phyloP scores from a whole-genome alignment of 2,113 vertebrate species.

The Pantherophis guttatus region DNA sequence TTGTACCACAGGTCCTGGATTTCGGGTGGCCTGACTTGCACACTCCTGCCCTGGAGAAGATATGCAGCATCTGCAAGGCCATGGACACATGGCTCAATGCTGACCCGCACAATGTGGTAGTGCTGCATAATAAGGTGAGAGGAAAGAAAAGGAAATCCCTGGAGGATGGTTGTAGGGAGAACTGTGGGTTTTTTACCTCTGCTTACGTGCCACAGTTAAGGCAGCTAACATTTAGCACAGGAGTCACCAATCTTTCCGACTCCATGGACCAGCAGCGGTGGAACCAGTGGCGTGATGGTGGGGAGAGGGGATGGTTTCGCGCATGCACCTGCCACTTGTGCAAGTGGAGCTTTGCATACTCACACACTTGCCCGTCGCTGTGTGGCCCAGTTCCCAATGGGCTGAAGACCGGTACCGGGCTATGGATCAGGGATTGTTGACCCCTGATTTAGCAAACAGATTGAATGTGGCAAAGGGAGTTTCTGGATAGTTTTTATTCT shows the following conservation, averaged over 20 bases:
- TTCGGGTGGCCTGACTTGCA: conserved; percentile 97
- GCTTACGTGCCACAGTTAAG: background rate
- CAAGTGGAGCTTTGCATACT: no score
- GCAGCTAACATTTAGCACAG: background rate
- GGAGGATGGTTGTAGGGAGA: background rate
- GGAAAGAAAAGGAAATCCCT: background rate
- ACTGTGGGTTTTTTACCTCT: background rate
- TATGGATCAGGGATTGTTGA: background rate
- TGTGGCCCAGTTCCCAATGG: no score
- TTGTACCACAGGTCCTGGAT: conserved; percentile 82
- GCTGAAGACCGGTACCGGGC: no score
- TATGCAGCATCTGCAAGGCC: conserved; percentile 98
- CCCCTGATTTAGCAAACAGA: background rate
- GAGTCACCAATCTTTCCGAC: background rate
- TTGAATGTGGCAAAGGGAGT: background rate
- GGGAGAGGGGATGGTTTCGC: background rate
- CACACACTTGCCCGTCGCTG: no score
- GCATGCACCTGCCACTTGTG: background rate
- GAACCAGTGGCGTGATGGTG: background rate
- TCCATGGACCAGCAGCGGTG: background rate
- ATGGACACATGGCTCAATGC: conserved; percentile 97
- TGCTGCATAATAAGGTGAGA: conserved; percentile 94
- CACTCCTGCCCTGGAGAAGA: conserved; percentile 93
- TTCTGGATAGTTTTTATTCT: background rate
- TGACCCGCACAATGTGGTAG: conserved; percentile 86